Evolutionary conservation across 2,888 invertebrate species (phyloP), one percentile per base, ranked within the genome.

Genomic region (Andrena fulva): DNA sequence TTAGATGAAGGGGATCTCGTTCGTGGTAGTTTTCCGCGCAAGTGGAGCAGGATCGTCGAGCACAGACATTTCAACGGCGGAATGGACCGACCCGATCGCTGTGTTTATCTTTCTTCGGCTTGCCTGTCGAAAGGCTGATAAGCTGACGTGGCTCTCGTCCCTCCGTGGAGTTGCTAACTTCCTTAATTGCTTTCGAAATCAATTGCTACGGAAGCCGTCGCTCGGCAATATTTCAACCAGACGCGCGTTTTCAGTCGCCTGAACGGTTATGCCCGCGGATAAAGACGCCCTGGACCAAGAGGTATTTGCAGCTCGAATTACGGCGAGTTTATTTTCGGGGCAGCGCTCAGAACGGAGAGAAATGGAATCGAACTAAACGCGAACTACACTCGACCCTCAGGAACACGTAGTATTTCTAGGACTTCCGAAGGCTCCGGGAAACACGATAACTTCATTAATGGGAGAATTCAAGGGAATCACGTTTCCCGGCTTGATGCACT

Each of bases 101-200:
- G 60, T 75, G 75, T 79, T 82, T 79, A 79, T 79, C 75, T 79
- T 79, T 71, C 75, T 10, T 24, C 35, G 29, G 48, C 29, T 68
- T 68, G n/a, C 33, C 80, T 56, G 50, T 68, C 79, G 67, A 64
- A 52, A 52, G 52, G n/a, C 68, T 35, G 79, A 79, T 79, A 71
- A 48, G 64, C 79, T 35, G 74, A 67, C 77, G 52, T 1, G 31
- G 33, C 63, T n/a, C 52, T 48, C 63, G 56, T 71, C 71, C 67
- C 10, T 31, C 79, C 67, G 60, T 31, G 29, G 71, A 69, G 59
- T 75, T 63, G 56, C 67, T 56, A 76, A 82, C 69, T 80, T 80
- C 31, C 31, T 64, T 80, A 76, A 80, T 80, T 80, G 76, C n/a
- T 82, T 76, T 76, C 75, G 67, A 68, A 82, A 82, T 80, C 66